A percentile compares a stretch with the other conserved stretches of the same genome.
phyloP scores from a whole-genome alignment of 2,113 vertebrate species.

The Hymenochirus boettgeri region DNA sequence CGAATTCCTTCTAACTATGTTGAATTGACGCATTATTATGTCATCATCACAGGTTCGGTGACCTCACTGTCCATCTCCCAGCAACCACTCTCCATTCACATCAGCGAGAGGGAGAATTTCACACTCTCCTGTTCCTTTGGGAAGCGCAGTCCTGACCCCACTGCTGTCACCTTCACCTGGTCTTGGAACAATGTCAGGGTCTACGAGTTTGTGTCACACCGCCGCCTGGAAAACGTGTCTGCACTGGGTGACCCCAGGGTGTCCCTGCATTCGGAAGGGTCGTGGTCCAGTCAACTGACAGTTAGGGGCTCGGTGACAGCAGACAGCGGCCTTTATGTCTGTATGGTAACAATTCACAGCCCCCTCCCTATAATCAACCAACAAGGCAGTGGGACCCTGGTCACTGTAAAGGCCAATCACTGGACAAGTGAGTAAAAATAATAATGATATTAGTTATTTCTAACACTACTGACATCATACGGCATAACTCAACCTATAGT shows the following conservation, averaged over 20 bases:
- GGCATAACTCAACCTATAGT: no score
- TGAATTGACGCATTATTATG: no score
- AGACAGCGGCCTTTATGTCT: slow-evolving; percentile 3
- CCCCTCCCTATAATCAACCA: slow-evolving; percentile 2
- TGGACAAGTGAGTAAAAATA: not conserved
- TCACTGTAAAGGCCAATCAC: not conserved
- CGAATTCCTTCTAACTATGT: no score
- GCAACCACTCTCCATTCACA: not conserved
- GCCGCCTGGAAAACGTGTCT: not conserved
- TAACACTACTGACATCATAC: no score
- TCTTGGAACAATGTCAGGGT: slow-evolving; percentile 3
- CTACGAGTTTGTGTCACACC: not conserved
- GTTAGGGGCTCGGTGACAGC: not conserved
- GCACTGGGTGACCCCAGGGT: not conserved
- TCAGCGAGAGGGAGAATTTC: not conserved
- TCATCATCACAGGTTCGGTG: not conserved
- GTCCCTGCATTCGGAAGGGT: not conserved
- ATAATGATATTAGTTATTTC: no score
- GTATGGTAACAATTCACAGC: slow-evolving; percentile 5
- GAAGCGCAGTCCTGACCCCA: not conserved
- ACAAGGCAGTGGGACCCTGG: not conserved
- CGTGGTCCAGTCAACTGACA: not conserved
- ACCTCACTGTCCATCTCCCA: not conserved
- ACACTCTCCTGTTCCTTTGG: not conserved
- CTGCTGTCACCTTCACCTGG: slow-evolving; percentile 4